A percentile compares a stretch with the other conserved stretches of the same genome.
Evolutionary conservation across 2,888 invertebrate genomes (phyloP).

Genomic region (Tridacna gigas): DNA sequence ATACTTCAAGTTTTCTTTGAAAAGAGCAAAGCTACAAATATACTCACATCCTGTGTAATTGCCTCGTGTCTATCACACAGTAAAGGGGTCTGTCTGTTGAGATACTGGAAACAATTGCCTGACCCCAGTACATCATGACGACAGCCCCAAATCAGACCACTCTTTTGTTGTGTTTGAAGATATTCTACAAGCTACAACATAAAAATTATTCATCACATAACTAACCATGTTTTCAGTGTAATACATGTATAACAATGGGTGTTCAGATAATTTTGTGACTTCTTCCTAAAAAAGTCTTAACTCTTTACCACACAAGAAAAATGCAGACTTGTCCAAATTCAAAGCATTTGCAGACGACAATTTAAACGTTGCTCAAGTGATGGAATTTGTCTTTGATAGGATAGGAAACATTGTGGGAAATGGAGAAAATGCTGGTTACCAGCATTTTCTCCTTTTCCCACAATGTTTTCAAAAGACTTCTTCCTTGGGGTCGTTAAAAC

Average conservation of each 20-base stretch:
- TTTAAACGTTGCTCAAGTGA: not conserved
- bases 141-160: conserved; percentile 78
- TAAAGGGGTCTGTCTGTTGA: conserved; percentile 67
- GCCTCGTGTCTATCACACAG: conserved; percentile 79
- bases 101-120: conserved; percentile 72
- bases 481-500: not conserved
- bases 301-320: not conserved
- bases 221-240: too few relatives aligned
- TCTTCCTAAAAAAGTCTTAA: not conserved
- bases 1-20: too few relatives aligned
- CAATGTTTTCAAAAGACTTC: not conserved
- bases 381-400: not conserved
- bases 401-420: not conserved
- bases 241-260: too few relatives aligned
- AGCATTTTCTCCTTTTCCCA: not conserved
- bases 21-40: too few relatives aligned
- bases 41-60: conserved; percentile 72
- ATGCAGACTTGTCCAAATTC: not conserved
- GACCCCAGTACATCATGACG: conserved; percentile 70
- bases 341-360: not conserved
- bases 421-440: not conserved
- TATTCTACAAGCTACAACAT: conserved; percentile 72
- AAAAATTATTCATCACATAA: conserved; percentile 1
- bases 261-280: too few relatives aligned
- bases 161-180: conserved; percentile 67